Base-by-base conservation (phyloP, 2,888 invertebrate genomes). In the Dichetophora obliterata region DNA sequence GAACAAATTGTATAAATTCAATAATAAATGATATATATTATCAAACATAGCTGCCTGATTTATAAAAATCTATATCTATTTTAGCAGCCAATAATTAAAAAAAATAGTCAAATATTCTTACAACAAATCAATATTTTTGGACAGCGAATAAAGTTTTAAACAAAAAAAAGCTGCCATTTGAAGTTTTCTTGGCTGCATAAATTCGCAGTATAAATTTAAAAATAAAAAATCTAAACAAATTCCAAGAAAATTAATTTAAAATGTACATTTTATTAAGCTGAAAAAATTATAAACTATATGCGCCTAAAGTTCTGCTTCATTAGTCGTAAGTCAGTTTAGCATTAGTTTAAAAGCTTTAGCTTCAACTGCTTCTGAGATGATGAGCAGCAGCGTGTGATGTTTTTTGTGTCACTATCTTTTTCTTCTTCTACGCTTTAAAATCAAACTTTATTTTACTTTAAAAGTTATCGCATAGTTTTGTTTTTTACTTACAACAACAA, bases 401-500 rank as follows among this genome's bases (percentile, higher is more conserved):
- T 59, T 59, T 73, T 1, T 11, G 9, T 24, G 34, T 70, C 19
- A 54, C 19, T 31, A 43, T 52, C 16, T n/a, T 3, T 2, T 11
- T 34, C 19, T 65, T 76, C 6, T 50, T 43, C 43, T 43, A 43
- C 43, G 43, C 14, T 65, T 74, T 63, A 50, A 31, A 31, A 31
- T 31, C 31, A 31, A 34, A 34, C 43, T 43, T 37, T 48, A 43
- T n/a, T n/a, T n/a, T 24, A 37, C 22, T 59, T 34, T 54, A 14
- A 54, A 59, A 72, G 19, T 57, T 63, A 66, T 52, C 48, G 50
- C 31, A 43, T 73, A 34, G 5, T 31, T 71, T 63, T 65, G 27
- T 74, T 34, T 48, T 65, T 74, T 54, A 54, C 66, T 74, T 65
- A 66, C 14, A 65, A 74, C 65, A 74, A 57, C 37, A 52, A 66